Evolutionary conservation across 2,888 invertebrate species (phyloP).

Genomic region (Lepidochitona cinerea): DNA sequence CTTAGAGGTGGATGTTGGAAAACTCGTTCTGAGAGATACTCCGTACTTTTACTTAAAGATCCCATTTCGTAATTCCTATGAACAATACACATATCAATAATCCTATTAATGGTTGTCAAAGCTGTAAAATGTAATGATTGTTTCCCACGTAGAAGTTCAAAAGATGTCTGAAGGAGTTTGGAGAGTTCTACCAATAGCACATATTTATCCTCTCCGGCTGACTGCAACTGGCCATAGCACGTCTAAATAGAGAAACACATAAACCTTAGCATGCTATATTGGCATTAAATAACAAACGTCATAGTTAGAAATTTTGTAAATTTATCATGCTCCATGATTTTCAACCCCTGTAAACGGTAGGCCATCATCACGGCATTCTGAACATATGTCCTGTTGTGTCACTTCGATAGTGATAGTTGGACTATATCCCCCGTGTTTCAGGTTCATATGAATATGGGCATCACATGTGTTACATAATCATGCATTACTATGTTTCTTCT

Average conservation of each 20-base stretch:
- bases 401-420: too few species aligned
- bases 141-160: constrained; percentile 75
- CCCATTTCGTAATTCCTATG: constrained; percentile 69
- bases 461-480: too few species aligned
- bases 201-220: constrained; percentile 47
- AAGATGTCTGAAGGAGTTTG: constrained; percentile 74
- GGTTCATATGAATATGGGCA: too few species aligned
- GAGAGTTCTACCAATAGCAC: constrained; percentile 72
- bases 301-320: too few species aligned
- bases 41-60: constrained; percentile 28
- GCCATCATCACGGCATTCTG: too few species aligned
- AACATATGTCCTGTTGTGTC: too few species aligned
- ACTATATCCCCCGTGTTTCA: too few species aligned
- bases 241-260: constrained; percentile 47
- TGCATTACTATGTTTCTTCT: too few species aligned
- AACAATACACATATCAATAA: constrained; percentile 74
- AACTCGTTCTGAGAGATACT: neutral
- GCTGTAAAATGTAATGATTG: constrained; percentile 77
- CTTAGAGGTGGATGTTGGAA: neutral
- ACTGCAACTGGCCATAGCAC: constrained; percentile 56
- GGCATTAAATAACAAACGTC: too few species aligned
- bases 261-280: too few species aligned
- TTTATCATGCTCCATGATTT: too few species aligned
- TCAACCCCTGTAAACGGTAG: too few species aligned
- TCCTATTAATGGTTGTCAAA: constrained; percentile 75